Percentiles rank a stretch among this genome's conserved stretches.
Conservation (phyloP, 2,888 invertebrate species). For the Biston betularia region DNA sequence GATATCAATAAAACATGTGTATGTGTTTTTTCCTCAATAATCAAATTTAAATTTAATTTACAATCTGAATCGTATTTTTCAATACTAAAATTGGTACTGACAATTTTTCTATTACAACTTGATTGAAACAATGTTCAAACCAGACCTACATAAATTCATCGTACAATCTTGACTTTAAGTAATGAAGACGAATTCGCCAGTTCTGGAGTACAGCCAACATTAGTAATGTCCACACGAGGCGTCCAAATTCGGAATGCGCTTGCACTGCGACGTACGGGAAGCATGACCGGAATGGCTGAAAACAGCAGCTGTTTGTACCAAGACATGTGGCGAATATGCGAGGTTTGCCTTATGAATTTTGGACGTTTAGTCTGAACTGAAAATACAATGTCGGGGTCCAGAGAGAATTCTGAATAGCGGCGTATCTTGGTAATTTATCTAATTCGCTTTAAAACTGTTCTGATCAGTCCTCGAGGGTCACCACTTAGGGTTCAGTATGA, state of each 20-base stretch:
- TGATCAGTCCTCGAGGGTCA: too few relatives aligned
- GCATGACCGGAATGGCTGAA: conserved; percentile 34
- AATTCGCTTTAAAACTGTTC: too few relatives aligned
- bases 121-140: conserved; percentile 4
- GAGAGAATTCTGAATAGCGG: neutral
- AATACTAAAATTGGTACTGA: neutral
- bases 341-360: conserved; percentile 26
- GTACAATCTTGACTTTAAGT: conserved; percentile 13
- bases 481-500: too few relatives aligned
- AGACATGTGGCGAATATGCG: conserved; percentile 28
- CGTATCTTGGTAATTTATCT: neutral
- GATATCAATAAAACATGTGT: too few relatives aligned
- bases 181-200: conserved; percentile 27
- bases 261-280: conserved; percentile 36
- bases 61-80: too few relatives aligned
- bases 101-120: neutral
- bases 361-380: conserved; percentile 6
- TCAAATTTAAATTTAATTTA: too few relatives aligned
- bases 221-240: conserved; percentile 44
- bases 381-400: neutral
- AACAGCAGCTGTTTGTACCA: conserved; percentile 36
- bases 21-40: too few relatives aligned
- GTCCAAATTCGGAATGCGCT: conserved; percentile 41
- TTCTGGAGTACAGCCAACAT: conserved; percentile 45
- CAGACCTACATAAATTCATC: conserved; percentile 1